Percentiles rank a stretch among this genome's conserved stretches.
These are phyloP conservation scores for Rhopilema esculentum DNA, from an alignment of 30 jellyfish, hydroid and myxozoan genomes.

Conservation along the genomic window DNA sequence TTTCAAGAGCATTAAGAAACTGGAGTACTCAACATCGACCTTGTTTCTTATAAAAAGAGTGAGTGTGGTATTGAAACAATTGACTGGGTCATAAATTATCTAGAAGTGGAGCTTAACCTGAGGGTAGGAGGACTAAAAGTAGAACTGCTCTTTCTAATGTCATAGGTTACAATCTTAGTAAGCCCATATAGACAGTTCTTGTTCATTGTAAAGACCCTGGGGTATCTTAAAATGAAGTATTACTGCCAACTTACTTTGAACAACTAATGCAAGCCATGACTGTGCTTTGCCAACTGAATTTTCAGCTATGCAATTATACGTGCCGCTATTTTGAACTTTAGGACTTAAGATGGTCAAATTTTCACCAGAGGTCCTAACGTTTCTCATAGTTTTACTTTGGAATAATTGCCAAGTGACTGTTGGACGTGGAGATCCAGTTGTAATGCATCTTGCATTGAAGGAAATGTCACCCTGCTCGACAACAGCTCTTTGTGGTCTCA, in stretches of 20 bases:
- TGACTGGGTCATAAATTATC: too few relatives aligned
- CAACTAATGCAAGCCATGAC: neutral
- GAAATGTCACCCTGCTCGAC: neutral
- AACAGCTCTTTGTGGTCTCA: neutral
- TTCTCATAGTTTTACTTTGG: neutral
- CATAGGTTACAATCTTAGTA: too few relatives aligned
- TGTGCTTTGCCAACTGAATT: neutral
- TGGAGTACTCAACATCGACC: too few relatives aligned
- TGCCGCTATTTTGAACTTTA: neutral
- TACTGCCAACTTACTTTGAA: neutral
- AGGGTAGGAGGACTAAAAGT: too few relatives aligned
- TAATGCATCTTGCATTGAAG: neutral
- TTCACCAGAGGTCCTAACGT: neutral
- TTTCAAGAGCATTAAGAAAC: too few relatives aligned
- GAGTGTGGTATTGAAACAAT: too few relatives aligned
- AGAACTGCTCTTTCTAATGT: too few relatives aligned
- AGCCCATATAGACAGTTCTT: too few relatives aligned
- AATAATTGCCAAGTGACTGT: neutral
- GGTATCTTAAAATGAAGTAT: too few relatives aligned
- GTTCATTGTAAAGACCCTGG: too few relatives aligned
- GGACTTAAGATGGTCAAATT: neutral
- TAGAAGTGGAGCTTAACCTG: too few relatives aligned
- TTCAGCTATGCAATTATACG: neutral
- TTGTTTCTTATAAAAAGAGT: too few relatives aligned
- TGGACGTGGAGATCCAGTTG: conserved; percentile 1